Evolutionary conservation across 2,113 vertebrate species (phyloP).

Genomic region (Ivindomyrus marchei): DNA sequence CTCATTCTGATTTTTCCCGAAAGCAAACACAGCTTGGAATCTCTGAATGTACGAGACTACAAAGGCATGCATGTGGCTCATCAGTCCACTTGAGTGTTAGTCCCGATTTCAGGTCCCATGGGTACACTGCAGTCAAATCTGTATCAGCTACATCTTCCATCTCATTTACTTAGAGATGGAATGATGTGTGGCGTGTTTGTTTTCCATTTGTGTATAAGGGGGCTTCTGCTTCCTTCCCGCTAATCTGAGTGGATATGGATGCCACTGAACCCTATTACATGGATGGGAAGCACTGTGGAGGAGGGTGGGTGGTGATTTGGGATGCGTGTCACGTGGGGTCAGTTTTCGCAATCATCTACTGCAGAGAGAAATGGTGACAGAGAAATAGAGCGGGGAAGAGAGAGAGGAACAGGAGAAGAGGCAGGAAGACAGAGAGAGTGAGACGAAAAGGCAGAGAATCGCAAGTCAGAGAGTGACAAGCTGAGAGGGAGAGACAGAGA

Average conservation of each 20-base stretch:
- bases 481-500: slow-evolving; percentile 4
- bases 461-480: not conserved
- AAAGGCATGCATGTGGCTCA: not conserved
- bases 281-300: slow-evolving; percentile 4
- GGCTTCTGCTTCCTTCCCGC: not conserved
- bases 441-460: not conserved
- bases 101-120: not conserved
- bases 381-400: slow-evolving; percentile 22
- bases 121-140: not conserved
- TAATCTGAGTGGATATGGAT: not conserved
- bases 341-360: slow-evolving; percentile 62
- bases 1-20: not conserved
- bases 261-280: not conserved
- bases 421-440: not conserved
- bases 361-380: slow-evolving; percentile 43
- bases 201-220: not conserved
- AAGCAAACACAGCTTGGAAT: not conserved
- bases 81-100: too few species aligned
- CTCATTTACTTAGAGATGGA: not conserved
- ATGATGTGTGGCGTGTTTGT: not conserved
- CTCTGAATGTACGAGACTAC: not conserved
- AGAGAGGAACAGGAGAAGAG: slow-evolving; percentile 21
- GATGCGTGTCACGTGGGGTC: slow-evolving; percentile 55
- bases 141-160: not conserved
- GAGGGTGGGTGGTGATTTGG: slow-evolving; percentile 40